phyloP scores from a whole-genome alignment of 2,113 vertebrate species.

The Thamnophis sirtalis region DNA sequence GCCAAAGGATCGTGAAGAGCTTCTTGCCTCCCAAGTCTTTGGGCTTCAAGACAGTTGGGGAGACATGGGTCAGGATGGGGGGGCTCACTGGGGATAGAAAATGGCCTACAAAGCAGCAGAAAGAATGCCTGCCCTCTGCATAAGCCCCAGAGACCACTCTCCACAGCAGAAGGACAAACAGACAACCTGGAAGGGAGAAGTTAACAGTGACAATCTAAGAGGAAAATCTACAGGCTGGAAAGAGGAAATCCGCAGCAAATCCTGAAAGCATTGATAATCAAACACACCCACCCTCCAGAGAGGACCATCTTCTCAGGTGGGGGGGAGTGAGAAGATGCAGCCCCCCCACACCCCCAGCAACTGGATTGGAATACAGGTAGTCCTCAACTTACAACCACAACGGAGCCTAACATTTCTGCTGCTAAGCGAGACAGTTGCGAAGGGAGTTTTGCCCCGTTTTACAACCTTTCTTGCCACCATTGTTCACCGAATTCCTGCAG shows the following conservation, averaged over 20 bases:
- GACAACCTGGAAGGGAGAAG: background rate
- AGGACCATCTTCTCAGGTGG: background rate
- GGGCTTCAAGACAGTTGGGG: fast-evolving
- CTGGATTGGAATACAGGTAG: background rate
- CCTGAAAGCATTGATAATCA: background rate
- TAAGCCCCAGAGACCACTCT: no score
- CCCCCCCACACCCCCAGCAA: no score
- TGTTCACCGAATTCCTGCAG: background rate
- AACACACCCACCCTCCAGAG: no score
- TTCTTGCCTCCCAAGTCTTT: no score
- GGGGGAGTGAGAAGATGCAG: background rate
- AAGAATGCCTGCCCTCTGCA: background rate
- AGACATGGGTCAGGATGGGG: background rate
- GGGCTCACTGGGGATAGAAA: no score
- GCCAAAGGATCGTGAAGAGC: background rate
- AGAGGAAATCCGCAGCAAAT: background rate
- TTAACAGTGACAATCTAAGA: background rate
- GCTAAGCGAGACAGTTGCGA: no score
- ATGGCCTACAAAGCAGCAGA: background rate
- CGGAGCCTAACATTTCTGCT: background rate
- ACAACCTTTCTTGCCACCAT: no score
- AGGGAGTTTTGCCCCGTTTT: background rate
- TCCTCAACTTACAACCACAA: background rate
- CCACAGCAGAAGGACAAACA: no score
- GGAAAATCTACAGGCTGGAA: background rate